Percentiles rank a stretch among this genome's conserved stretches.
phyloP scores from a whole-genome alignment of 2,797 vertebrate species.

The Phoxinus dragarum region DNA sequence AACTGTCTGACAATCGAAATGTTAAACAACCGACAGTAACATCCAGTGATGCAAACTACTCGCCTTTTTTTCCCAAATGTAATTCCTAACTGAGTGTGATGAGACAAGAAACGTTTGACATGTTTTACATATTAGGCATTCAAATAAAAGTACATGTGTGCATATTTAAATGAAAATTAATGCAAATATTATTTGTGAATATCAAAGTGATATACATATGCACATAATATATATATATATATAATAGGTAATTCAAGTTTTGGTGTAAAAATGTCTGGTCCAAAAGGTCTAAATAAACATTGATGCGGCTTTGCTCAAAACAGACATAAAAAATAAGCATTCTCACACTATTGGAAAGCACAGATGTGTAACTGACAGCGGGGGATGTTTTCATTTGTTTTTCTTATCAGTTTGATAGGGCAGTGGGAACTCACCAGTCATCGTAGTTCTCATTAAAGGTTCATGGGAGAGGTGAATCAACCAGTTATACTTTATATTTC shows the following conservation, averaged over 20 bases:
- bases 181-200: no score
- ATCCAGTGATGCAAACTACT: no score
- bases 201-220: no score
- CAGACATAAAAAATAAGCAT: neutral
- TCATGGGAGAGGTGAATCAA: slow-evolving; percentile 62
- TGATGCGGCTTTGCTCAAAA: slow-evolving; percentile 12
- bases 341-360: slow-evolving; percentile 57
- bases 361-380: slow-evolving; percentile 58
- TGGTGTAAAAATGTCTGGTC: neutral
- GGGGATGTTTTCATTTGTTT: slow-evolving; percentile 60
- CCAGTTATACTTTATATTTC: slow-evolving; percentile 23
- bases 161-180: no score
- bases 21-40: no score
- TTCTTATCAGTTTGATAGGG: slow-evolving; percentile 55
- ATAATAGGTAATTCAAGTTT: neutral
- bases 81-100: no score
- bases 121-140: neutral
- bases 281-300: neutral
- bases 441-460: slow-evolving; percentile 50
- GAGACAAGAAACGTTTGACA: no score
- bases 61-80: no score
- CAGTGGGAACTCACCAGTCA: slow-evolving; percentile 49
- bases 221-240: no score
- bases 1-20: no score
- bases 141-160: neutral